Base-by-base conservation (phyloP, 2,888 invertebrate genomes). In the Lacanobia wlatinum region DNA sequence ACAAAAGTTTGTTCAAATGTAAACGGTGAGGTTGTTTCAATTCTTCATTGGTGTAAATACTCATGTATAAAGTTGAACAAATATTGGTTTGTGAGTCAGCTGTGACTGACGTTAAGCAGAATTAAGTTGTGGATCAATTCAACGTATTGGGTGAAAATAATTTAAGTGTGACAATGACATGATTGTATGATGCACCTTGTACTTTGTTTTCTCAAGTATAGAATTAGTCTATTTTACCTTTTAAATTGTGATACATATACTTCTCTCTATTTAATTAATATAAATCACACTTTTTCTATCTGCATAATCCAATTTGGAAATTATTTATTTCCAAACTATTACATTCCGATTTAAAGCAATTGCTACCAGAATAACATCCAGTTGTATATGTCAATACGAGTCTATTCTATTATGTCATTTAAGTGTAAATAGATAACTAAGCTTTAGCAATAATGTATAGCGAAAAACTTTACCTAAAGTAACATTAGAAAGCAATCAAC, bases 1-100 rank as follows among this genome's bases (percentile, higher is more conserved):
- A 99, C 91, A 98, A 97, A 89, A 97, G 97, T 52, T 97, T 98
- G 53, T 96, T 98, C 63, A 97, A 97, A 87, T 97, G 97, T 88
- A 87, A 92, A 62, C 86, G 89, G 55, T 90, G 91, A 80, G 87
- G 59, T 48, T 43, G 48, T 23, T 73, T 14, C 0, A 9, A 21
- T 6, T 46, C 18, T 34, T 38, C 52, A 58, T 64, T 68, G 40
- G 48, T 69, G 55, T 81, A 73, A 78, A 80, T 82, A 82, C 63
- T 77, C 63, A 77, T 55, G 60, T 68, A 23, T 59, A 43, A 43
- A 60, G 43, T 60, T 46, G 28, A 34, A 34, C 46, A 16, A 28
- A n/a, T 76, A 67, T 72, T 81, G 38, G 21, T 23, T 55, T 71
- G 40, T 60, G 46, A 70, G 50, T 63, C 40, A 61, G 12, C 23